Base-by-base conservation (phyloP, 2,797 vertebrate species). In the Ctenopoma multispine region DNA sequence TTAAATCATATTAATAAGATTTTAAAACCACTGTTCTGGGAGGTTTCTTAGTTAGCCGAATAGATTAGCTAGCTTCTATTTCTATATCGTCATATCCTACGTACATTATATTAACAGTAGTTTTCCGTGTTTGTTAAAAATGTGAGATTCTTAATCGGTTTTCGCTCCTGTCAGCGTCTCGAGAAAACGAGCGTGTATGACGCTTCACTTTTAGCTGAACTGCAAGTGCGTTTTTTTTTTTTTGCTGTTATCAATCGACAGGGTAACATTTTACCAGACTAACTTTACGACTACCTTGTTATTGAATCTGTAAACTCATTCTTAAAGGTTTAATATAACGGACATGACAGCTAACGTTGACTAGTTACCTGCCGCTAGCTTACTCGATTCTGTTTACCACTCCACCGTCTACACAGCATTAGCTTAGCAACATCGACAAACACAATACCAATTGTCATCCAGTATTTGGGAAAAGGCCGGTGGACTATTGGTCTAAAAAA, bases 361-460 rank as follows among this genome's bases (percentile, higher is more conserved):
- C 12, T 7, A 4, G 3, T 17, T 11, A 34, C 4, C 7, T 31
- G 1, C 7, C 7, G 8, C 7, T 41, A n/a, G 21, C 18, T 44
- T 18, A 7, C 13, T 9, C 4, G 65, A 47, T 21, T 29, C 9
- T 58, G 56, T 70, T 76, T 68, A 63, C 60, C 44, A 4, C 21
- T 5, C 12, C 23, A 3, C 12, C n/a, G 44, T 17, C 34, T 27
- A 43, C 4, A 4, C 7, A 17, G 49, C 31, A 56, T 81, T 84
- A 87, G 80, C 80, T 72, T 84, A 79, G 83, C 86, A 80, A 83
- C 77, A 40, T 14, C 49, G 1, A 49, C 13, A 34, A 49, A 49
- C 34, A 65, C 72, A 51, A 12, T 62, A 63, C n/a, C 38, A 20
- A 56, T 20, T 31, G 55, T 34, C 48, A n/a, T 0, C 14, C 9